These are phyloP conservation scores for Anoura caudifer DNA, from an alignment of 2,113 vertebrate genomes.

Conservation along the genomic window DNA sequence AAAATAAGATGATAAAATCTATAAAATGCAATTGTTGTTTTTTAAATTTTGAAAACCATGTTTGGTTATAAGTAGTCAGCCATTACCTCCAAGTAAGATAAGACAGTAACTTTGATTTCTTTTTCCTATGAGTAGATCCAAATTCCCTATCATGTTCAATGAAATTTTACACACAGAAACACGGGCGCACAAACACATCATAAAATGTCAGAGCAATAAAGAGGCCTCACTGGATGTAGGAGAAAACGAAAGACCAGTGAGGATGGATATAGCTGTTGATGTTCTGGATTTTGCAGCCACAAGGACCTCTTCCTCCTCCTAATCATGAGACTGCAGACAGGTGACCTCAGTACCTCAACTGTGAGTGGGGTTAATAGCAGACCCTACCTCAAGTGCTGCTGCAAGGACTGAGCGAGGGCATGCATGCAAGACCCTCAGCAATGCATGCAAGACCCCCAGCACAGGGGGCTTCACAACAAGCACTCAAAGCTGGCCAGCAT, in stretches of 20 bases:
- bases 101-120: not conserved
- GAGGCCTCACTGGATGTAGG: not conserved
- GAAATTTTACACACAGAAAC: not conserved
- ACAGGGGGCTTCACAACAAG: no score
- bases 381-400: not conserved
- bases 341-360: not conserved
- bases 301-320: not conserved
- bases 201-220: not conserved
- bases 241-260: not conserved
- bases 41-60: not conserved
- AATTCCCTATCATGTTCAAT: not conserved
- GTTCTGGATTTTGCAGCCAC: not conserved
- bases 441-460: not conserved
- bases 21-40: not conserved
- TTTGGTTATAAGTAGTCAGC: not conserved
- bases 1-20: not conserved
- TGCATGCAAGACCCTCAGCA: not conserved
- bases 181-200: not conserved
- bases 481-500: not conserved
- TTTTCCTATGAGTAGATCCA: not conserved
- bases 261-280: not conserved
- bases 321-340: not conserved
- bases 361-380: not conserved
- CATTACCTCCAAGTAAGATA: not conserved
- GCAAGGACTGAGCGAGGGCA: not conserved